These are phyloP conservation scores for Tortrix viridana DNA, from an alignment of 2,888 invertebrate genomes.

Conservation along the genomic window DNA sequence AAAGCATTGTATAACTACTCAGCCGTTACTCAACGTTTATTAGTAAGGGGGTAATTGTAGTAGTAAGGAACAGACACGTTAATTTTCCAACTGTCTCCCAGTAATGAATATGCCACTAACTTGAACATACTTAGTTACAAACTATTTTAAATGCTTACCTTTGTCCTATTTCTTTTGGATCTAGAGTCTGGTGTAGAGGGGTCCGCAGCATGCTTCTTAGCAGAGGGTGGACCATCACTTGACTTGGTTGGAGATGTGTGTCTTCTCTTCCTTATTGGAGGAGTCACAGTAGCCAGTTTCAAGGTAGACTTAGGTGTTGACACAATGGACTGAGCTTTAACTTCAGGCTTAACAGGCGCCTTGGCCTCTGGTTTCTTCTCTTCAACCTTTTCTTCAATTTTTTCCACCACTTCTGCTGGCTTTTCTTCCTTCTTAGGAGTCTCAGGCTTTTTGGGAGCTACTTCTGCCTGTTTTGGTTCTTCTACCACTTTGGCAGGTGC, in stretches of 20 bases:
- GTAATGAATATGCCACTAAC: too few species aligned
- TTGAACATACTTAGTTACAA: background rate
- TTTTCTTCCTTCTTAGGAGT: conserved; percentile 62
- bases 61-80: too few species aligned
- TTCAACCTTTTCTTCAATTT: conserved; percentile 50
- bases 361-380: conserved; percentile 56
- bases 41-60: too few species aligned
- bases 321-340: conserved; percentile 48
- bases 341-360: conserved; percentile 55
- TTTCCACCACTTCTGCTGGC: conserved; percentile 55
- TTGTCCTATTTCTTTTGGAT: conserved; percentile 75
- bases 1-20: too few species aligned
- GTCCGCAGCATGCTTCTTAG: conserved; percentile 67
- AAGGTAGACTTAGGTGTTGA: conserved; percentile 75
- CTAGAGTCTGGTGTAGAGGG: conserved; percentile 71
- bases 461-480: conserved; percentile 49
- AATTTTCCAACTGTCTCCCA: background rate
- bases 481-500: conserved; percentile 48
- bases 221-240: conserved; percentile 61
- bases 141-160: conserved; percentile 55
- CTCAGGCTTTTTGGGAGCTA: conserved; percentile 46
- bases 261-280: conserved; percentile 82
- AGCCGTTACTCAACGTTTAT: too few species aligned
- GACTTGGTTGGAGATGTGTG: conserved; percentile 73
- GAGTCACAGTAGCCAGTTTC: conserved; percentile 83